Evolutionary conservation across 2,797 vertebrate genomes (phyloP).

Genomic region (Anniella stebbinsi): DNA sequence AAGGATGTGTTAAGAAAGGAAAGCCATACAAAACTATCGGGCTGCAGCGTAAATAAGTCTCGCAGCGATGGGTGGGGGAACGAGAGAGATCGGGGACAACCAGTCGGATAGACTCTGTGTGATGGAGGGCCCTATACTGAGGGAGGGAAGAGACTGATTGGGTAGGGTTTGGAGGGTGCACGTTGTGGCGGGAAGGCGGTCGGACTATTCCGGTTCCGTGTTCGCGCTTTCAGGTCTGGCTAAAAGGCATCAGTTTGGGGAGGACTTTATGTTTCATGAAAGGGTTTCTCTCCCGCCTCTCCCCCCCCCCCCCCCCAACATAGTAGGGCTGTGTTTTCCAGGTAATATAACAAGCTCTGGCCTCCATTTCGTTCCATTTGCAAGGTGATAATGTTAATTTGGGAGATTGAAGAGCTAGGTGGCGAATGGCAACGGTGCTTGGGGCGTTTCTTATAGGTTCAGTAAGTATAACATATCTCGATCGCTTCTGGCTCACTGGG

Average conservation of each 20-base stretch:
- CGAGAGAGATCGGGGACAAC: not conserved
- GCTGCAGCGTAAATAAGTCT: too few species aligned
- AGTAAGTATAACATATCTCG: not conserved
- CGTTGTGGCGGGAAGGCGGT: conserved; percentile 2
- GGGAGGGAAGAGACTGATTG: not conserved
- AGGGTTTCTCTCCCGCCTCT: not conserved
- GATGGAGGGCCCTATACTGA: not conserved
- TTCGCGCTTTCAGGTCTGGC: not conserved
- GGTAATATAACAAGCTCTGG: not conserved
- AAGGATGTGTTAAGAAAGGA: not conserved
- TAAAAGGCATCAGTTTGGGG: not conserved
- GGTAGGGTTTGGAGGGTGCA: not conserved
- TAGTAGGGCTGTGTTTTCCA: not conserved
- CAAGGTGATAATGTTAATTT: not conserved
- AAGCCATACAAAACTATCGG: too few species aligned
- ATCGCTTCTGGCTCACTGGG: not conserved
- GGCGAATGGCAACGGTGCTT: not conserved
- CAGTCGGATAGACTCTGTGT: too few species aligned
- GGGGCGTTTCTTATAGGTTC: not conserved
- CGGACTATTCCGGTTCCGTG: rapidly evolving
- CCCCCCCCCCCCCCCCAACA: too few species aligned
- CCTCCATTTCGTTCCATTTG: not conserved
- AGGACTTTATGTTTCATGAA: not conserved
- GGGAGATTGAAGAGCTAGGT: not conserved
- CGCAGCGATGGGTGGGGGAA: not conserved